Evolutionary conservation across 1,140 invertebrate species (phyloP), one percentile per base, ranked within the genome.

Genomic region (Ostrea edulis): DNA sequence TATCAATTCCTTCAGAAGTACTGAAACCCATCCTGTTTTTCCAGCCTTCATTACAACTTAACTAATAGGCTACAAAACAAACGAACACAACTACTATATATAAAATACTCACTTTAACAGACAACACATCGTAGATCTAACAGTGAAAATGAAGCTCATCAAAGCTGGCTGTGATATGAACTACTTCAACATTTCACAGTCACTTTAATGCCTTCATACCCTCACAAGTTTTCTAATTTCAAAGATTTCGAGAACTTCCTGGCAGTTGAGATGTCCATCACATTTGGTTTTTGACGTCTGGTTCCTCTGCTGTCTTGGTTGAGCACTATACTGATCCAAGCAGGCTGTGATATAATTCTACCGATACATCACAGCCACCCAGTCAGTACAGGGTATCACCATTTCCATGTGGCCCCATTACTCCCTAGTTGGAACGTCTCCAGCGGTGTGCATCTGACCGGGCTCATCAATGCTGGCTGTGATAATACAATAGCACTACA

Each of bases 401-500:
- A 83, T 11, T 12, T 82, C 44, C 20, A 25, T 14, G 3, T 14
- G n/a, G n/a, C 5, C 14, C 9, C 29, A 17, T 25, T n/a, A 29
- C 9, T 9, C 25, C 22, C 14, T 35, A 9, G 68, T 5, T 11
- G 9, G 25, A 0, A 29, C 11, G 7, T 3, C 8, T 77, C 25
- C 29, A 88, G 35, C 65, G 35, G 44, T 22, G 9, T 65, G 14
- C 82, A 87, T 58, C 44, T 58, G 51, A 58, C 96, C 95, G 95
- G 97, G 97, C 97, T 97, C 97, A 97, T 97, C 97, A 97, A 97
- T 97, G 96, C 97, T 97, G 97, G 97, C 97, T 97, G 97, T 97
- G 97, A 97, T 97, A 97, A 93, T 92, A 94, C 94, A 95, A 96
- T 88, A 91, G 82, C 95, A 95, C 96, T 97, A 97, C 96, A 95